Percentiles rank a stretch among this genome's conserved stretches.
These are phyloP conservation scores for Ptychochromis oligacanthus DNA, from an alignment of 2,113 vertebrate species.

Conservation along the genomic window DNA sequence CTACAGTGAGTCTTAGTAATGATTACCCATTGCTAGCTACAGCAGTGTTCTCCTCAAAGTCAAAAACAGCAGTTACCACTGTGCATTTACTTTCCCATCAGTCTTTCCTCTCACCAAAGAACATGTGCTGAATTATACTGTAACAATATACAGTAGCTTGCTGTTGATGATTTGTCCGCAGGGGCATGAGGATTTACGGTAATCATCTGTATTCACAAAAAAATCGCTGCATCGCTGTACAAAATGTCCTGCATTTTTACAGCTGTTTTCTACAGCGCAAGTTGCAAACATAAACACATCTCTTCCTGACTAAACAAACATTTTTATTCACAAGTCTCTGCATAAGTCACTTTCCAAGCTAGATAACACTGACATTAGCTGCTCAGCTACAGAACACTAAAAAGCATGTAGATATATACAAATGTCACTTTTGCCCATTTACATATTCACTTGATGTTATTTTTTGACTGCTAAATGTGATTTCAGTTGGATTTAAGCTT, in stretches of 20 bases:
- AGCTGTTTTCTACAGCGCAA: not conserved
- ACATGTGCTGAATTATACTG: not conserved
- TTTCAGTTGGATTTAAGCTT: not conserved
- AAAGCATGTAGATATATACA: conserved; percentile 2
- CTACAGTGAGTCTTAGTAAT: not conserved
- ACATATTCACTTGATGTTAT: not conserved
- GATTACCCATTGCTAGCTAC: not conserved
- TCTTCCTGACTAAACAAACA: not conserved
- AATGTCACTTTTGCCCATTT: not conserved
- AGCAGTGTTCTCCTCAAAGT: not conserved
- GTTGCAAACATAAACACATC: not conserved
- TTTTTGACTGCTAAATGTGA: not conserved
- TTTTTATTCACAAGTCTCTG: not conserved
- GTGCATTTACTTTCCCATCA: not conserved
- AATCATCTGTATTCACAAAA: not conserved
- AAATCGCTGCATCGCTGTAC: not conserved
- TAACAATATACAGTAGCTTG: not conserved
- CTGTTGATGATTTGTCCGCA: not conserved
- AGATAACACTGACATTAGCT: not conserved
- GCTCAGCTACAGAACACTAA: not conserved
- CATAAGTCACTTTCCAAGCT: not conserved
- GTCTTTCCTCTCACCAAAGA: not conserved
- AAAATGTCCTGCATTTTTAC: not conserved
- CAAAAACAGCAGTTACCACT: not conserved
- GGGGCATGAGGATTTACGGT: not conserved